These are phyloP conservation scores for Lochmaea capreae DNA, from an alignment of 2,888 invertebrate genomes.

Conservation along the genomic window DNA sequence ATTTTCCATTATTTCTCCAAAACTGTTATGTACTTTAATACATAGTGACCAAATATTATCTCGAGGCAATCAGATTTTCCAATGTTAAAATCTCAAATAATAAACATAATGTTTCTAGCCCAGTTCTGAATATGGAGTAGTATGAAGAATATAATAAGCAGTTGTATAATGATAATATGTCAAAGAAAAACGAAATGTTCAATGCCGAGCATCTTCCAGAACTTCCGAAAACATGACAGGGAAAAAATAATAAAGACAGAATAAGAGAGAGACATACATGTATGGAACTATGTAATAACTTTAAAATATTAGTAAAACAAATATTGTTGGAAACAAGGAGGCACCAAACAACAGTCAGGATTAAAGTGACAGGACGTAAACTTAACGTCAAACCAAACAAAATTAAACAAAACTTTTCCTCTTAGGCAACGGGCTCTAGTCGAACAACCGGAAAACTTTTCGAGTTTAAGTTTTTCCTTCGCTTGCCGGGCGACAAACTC, in stretches of 20 bases:
- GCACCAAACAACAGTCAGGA: conserved; percentile 63
- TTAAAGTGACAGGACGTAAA: conserved; percentile 66
- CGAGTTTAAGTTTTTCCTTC: conserved; percentile 66
- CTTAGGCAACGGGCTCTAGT: conserved; percentile 63
- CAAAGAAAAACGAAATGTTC: not conserved
- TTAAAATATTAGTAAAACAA: conserved; percentile 60
- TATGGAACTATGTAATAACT: conserved; percentile 63
- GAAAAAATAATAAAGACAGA: not conserved
- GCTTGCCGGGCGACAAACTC: conserved; percentile 60
- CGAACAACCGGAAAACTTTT: conserved; percentile 64
- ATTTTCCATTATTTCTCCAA: no score
- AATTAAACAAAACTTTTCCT: conserved; percentile 68
- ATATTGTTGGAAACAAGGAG: conserved; percentile 64
- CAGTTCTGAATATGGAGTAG: no score
- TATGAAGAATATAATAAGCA: no score
- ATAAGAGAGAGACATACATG: conserved; percentile 46
- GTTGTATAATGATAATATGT: not conserved
- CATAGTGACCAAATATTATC: no score
- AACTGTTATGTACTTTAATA: no score
- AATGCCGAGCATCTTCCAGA: not conserved
- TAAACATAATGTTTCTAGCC: no score
- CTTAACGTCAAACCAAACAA: conserved; percentile 68
- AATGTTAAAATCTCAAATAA: no score
- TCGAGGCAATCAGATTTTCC: no score
- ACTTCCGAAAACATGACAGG: not conserved